phyloP scores from a whole-genome alignment of 2,113 vertebrate species.

The Pavo muticus region DNA sequence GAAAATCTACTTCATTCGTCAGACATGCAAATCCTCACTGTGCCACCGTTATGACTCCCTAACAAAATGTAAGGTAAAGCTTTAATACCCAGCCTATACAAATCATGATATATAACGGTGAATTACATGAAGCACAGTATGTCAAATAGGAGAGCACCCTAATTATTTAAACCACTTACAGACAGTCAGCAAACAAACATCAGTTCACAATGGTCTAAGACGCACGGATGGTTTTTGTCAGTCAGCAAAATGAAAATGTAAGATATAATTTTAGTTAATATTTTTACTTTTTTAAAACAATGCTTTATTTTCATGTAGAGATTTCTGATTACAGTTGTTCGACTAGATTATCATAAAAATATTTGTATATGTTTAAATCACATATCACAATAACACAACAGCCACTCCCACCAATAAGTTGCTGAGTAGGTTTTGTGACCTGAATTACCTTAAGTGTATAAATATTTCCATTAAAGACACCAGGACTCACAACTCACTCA shows the following conservation, averaged over 20 bases:
- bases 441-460: neutral
- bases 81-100: neutral
- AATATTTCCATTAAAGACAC: neutral
- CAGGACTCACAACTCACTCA: fast-evolving
- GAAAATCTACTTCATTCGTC: slow-evolving; percentile 14
- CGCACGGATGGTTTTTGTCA: neutral
- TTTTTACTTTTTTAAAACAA: neutral
- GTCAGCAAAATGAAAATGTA: neutral
- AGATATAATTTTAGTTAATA: neutral
- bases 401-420: neutral
- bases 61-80: slow-evolving; percentile 1
- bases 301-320: neutral
- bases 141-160: neutral
- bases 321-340: neutral
- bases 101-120: neutral
- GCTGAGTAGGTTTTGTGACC: neutral
- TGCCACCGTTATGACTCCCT: neutral
- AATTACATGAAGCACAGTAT: neutral
- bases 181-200: neutral
- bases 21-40: neutral
- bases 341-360: neutral
- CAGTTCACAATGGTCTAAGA: neutral
- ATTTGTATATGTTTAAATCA: neutral
- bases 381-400: neutral
- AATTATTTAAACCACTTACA: neutral